Conservation (phyloP, 1,140 invertebrate species). For the Atta colombica region DNA sequence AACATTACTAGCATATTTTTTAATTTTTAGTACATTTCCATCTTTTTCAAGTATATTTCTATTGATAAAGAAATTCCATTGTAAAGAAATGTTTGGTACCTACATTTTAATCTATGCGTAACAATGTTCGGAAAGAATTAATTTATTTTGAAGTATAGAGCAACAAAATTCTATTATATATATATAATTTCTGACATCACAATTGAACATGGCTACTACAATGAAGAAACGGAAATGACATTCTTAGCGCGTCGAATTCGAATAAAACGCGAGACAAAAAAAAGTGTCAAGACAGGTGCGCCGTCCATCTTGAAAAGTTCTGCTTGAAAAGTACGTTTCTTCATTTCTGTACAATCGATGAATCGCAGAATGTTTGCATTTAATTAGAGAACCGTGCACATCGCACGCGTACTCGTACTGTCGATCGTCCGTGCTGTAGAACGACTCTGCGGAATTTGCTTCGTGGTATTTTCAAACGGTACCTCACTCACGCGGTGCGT, state of each 20-base stretch:
- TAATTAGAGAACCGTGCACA: constrained; percentile 56
- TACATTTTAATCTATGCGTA: neutral
- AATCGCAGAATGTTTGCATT: constrained; percentile 13
- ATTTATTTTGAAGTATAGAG: neutral
- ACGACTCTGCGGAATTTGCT: constrained; percentile 72
- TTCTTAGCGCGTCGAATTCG: neutral
- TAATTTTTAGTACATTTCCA: too few relatives aligned
- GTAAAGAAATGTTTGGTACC: neutral
- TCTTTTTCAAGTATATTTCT: neutral
- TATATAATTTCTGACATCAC: neutral
- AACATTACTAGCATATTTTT: neutral
- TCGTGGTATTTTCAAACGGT: constrained; percentile 83
- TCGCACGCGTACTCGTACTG: neutral
- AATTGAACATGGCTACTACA: neutral
- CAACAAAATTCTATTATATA: neutral
- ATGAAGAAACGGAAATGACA: neutral
- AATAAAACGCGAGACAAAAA: neutral
- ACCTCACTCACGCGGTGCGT: constrained; percentile 77
- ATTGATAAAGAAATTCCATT: neutral
- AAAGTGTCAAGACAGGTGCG: neutral
- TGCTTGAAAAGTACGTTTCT: constrained; percentile 2
- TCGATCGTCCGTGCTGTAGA: constrained; percentile 5
- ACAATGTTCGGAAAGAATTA: neutral
- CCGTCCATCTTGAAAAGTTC: too few relatives aligned
- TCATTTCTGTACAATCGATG: neutral